phyloP scores from a whole-genome alignment of 2,797 vertebrate genomes.

The Sebastes dallii region DNA sequence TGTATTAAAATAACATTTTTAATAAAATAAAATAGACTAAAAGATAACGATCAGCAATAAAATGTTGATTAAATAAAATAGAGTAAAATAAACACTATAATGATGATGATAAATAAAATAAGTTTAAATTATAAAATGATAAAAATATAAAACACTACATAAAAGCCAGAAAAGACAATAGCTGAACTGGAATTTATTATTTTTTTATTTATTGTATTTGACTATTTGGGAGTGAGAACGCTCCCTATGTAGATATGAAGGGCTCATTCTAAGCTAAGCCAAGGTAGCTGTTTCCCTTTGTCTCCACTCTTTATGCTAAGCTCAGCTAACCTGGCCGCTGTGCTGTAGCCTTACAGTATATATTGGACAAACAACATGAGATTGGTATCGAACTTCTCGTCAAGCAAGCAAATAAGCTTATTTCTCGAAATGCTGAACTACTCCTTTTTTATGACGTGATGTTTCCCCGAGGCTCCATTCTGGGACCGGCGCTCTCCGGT shows the following conservation, averaged over 20 bases:
- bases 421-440: not conserved
- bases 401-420: not conserved
- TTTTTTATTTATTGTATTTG: not conserved
- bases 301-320: not conserved
- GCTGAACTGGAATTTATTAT: not conserved
- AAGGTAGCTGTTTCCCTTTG: not conserved
- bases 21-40: no score
- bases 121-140: no score
- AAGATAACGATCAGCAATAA: no score
- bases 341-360: not conserved
- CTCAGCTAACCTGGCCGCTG: not conserved
- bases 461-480: not conserved
- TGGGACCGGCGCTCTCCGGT: not conserved
- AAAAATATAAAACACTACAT: no score
- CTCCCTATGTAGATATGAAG: no score
- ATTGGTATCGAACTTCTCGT: not conserved
- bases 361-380: not conserved
- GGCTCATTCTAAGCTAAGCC: not conserved
- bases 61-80: no score
- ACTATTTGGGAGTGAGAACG: no score
- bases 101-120: no score
- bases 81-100: no score
- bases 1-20: no score
- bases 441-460: not conserved
- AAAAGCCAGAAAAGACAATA: not conserved